Conservation (phyloP, 2,113 vertebrate genomes). For the Melospiza georgiana region DNA sequence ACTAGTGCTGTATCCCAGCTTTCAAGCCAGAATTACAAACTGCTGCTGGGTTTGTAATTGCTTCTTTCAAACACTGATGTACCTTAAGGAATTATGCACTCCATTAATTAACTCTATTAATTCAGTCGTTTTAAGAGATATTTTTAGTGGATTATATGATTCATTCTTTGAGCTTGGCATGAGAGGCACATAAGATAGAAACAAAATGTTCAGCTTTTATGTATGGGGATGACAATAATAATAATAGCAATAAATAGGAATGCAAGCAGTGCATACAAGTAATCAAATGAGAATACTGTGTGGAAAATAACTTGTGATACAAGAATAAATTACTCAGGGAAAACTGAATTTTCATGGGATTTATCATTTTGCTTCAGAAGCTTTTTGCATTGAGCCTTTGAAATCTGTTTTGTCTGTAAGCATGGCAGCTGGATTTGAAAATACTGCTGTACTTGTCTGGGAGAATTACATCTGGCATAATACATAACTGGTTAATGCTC, state of each 20-base stretch:
- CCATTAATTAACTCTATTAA: neutral
- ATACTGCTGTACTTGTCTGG: constrained; percentile 27
- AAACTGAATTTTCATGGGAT: constrained; percentile 12
- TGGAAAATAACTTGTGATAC: neutral
- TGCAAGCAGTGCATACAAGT: neutral
- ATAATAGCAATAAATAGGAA: neutral
- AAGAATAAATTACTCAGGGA: constrained; percentile 22
- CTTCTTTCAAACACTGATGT: neutral
- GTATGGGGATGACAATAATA: neutral
- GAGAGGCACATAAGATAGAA: neutral
- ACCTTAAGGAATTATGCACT: neutral
- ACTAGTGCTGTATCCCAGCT: neutral
- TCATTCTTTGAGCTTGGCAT: neutral
- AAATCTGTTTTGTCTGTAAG: constrained; percentile 36
- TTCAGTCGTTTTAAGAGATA: neutral
- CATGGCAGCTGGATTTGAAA: constrained; percentile 30
- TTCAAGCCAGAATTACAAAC: neutral
- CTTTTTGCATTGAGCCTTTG: constrained; percentile 23
- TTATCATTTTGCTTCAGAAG: constrained; percentile 34
- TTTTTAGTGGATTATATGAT: neutral
- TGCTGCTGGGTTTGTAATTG: neutral
- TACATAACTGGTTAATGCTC: neutral
- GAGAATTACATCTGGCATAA: constrained; percentile 33
- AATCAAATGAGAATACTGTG: neutral
- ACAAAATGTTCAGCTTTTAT: neutral